phyloP scores from a whole-genome alignment of 2,113 vertebrate genomes.

The western clawed frog (Xenopus tropicalis) region UCB_Xtro_10.0 CM004444.2:73641001-73641500 shows the following conservation, averaged over 20 bases:
- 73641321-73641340: too few relatives aligned
- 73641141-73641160: constrained; percentile 1
- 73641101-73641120: constrained; percentile 6
- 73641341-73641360: too few relatives aligned
- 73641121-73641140: constrained; percentile 12
- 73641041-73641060: constrained; percentile 16
- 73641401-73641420: too few relatives aligned
- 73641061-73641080: constrained; percentile 4
- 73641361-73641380: too few relatives aligned
- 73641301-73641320: too few relatives aligned
- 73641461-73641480: too few relatives aligned
- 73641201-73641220: constrained; percentile 3
- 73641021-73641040: background rate
- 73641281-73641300: too few relatives aligned
- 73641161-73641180: background rate
- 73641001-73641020: too few relatives aligned
- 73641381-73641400: too few relatives aligned
- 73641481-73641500: too few relatives aligned
- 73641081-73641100: constrained; percentile 31
- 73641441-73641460: too few relatives aligned
- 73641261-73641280: background rate
- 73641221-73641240: constrained; percentile 9
- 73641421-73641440: too few relatives aligned
- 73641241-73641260: background rate
- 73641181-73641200: constrained; percentile 9